phyloP scores from a whole-genome alignment of 2,888 invertebrate genomes.

The Augiades crinisus region DNA sequence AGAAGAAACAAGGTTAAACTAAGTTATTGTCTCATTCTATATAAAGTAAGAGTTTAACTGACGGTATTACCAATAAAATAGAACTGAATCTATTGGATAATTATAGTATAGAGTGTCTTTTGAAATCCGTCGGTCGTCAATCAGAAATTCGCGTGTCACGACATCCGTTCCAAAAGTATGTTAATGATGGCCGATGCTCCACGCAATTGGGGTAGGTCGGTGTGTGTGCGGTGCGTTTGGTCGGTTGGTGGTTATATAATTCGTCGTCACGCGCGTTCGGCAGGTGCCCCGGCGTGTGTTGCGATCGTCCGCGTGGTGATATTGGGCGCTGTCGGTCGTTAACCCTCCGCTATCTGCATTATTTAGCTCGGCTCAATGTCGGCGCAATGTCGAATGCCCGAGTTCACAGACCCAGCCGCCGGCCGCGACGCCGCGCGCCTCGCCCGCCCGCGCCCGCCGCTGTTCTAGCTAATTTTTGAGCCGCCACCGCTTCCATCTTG shows the following conservation, averaged over 20 bases:
- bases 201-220: slow-evolving; percentile 56
- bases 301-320: slow-evolving; percentile 68
- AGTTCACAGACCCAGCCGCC: slow-evolving; percentile 70
- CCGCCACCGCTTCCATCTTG: slow-evolving; percentile 18
- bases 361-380: slow-evolving; percentile 76
- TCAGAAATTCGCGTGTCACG: slow-evolving; percentile 21
- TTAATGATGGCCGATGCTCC: slow-evolving; percentile 15
- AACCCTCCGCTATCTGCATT: slow-evolving; percentile 76
- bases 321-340: slow-evolving; percentile 77
- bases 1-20: not conserved
- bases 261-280: slow-evolving; percentile 47
- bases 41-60: not conserved
- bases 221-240: slow-evolving; percentile 29
- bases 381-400: slow-evolving; percentile 74
- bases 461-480: slow-evolving; percentile 63
- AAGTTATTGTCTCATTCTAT: not conserved
- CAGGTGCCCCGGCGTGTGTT: slow-evolving; percentile 60
- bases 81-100: slow-evolving; percentile 5
- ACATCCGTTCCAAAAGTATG: slow-evolving; percentile 14
- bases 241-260: slow-evolving; percentile 51
- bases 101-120: not conserved
- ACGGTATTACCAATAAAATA: slow-evolving; percentile 1
- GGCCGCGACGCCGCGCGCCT: slow-evolving; percentile 60
- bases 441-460: slow-evolving; percentile 56
- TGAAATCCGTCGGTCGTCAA: not conserved